Evolutionary conservation across 2,797 vertebrate genomes (phyloP), one percentile per base, ranked within the genome.

Genomic region (Tapirus indicus): DNA sequence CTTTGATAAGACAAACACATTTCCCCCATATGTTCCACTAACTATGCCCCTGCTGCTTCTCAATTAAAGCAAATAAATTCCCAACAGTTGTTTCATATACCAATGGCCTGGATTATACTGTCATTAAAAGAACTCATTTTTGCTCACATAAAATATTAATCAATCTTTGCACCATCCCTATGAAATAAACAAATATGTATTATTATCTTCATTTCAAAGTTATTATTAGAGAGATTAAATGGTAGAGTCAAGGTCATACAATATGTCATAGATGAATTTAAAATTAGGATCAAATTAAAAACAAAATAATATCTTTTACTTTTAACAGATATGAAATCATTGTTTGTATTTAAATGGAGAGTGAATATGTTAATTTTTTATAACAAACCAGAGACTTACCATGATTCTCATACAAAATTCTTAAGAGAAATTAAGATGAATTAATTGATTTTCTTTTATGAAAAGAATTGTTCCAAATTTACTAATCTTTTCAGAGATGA

Each of bases 231-330:
- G 77, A 78, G 32, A 56, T 66, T 82, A 93, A 96, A 84, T 62
- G 20, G 23, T 29, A 29, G 29, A 75, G n/a, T 75, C 79, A 47
- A 83, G 64, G 82, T 54, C 16, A 52, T 83, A 41, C 14, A 86
- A 69, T 11, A 69, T 54, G 44, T 78, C 29, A 69, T 32, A n/a
- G 29, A 8, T 47, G 25, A 92, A 80, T 32, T 94, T 89, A 89
- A 97, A 89, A 88, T 75, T 52, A 68, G 83, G 85, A 79, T 62
- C 10, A 90, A 90, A 85, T 49, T 49, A 80, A 62, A 17, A 27
- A 56, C 7, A 66, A 47, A 91, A 74, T 88, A 91, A 74, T 88
- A 54, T 74, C 52, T 91, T 77, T 92, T 66, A 86, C 41, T 85
- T 89, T 88, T 29, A 38, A 89, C 88, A 62, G 44, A 80, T 77